phyloP scores from a whole-genome alignment of 2,113 vertebrate genomes.

The Platycercus adscitus region DNA sequence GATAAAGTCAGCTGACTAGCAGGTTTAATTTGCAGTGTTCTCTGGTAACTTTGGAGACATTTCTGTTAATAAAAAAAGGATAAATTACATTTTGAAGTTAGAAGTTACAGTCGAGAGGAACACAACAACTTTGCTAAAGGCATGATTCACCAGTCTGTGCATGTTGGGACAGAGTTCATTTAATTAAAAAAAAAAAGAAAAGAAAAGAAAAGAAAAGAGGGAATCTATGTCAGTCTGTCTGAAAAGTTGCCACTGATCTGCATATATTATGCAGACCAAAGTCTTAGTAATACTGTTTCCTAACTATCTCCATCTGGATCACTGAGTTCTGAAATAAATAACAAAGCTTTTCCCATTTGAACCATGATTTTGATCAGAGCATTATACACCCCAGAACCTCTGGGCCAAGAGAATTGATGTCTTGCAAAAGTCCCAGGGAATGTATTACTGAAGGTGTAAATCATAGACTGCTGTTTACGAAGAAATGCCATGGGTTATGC shows the following conservation, averaged over 20 bases:
- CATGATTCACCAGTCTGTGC: background rate
- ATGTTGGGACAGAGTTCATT: background rate
- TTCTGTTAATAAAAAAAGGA: background rate
- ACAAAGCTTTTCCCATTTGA: background rate
- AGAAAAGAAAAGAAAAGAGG: background rate
- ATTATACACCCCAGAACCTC: background rate
- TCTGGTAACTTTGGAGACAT: background rate
- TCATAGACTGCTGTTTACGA: background rate
- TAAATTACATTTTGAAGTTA: background rate
- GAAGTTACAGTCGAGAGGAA: background rate
- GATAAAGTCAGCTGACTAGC: background rate
- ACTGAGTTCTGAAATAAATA: background rate
- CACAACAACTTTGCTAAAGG: background rate
- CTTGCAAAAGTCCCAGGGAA: background rate
- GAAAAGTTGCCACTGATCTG: background rate
- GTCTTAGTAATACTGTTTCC: background rate
- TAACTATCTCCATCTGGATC: conserved; percentile 10
- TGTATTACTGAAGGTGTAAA: conserved; percentile 11
- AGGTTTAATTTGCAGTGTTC: background rate
- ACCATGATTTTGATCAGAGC: background rate
- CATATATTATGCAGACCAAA: background rate
- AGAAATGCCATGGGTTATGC: background rate
- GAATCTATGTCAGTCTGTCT: background rate
- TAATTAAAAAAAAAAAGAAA: background rate
- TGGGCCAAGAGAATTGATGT: background rate